phyloP scores from a whole-genome alignment of 2,113 vertebrate genomes.

The Platysternon megacephalum region DNA sequence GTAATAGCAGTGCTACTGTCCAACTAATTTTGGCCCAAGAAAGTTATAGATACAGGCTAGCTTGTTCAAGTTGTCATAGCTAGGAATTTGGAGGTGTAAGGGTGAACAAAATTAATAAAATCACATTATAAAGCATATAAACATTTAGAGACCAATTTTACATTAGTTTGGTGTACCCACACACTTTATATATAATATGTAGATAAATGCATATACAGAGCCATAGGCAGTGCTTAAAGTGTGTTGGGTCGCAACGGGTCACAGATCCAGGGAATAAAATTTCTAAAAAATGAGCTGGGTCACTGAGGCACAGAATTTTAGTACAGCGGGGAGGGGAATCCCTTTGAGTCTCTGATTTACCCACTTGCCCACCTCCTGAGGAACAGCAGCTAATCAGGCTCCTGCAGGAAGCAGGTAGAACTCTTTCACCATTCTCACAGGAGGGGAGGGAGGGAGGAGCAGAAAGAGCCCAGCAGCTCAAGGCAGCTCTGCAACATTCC shows the following conservation, averaged over 20 bases:
- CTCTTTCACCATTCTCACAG: not conserved
- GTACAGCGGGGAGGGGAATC: not conserved
- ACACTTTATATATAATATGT: not conserved
- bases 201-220: not conserved
- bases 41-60: not conserved
- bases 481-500: not conserved
- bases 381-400: not conserved
- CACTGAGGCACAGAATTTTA: not conserved
- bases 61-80: not conserved
- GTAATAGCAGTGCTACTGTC: not conserved
- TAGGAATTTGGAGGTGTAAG: not conserved
- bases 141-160: not conserved
- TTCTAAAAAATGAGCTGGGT: not conserved
- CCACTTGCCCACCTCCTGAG: not conserved
- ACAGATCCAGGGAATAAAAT: not conserved
- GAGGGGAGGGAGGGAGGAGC: not conserved
- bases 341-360: not conserved
- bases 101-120: not conserved
- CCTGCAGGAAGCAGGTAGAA: not conserved
- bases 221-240: not conserved
- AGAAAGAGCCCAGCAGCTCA: not conserved
- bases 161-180: not conserved
- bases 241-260: not conserved
- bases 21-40: not conserved
- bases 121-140: not conserved